These are phyloP conservation scores for Orcinus orca DNA, from an alignment of 2,113 vertebrate species.

Conservation along the genomic window DNA sequence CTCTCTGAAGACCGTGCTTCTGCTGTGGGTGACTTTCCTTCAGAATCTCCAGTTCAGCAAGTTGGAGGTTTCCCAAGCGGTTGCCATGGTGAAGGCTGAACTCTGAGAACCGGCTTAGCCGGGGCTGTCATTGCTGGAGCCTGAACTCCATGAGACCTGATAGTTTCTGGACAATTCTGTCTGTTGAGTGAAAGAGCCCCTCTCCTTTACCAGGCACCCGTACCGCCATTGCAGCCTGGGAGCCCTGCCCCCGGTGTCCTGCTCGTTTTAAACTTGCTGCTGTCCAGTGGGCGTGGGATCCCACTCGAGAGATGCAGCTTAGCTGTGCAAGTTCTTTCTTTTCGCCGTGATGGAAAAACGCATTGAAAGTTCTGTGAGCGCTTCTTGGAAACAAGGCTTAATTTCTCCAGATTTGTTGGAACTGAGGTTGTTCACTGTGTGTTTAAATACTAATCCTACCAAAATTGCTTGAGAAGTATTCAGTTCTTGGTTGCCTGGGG, in stretches of 20 bases:
- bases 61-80: conserved; percentile 54
- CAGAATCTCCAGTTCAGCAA: conserved; percentile 40
- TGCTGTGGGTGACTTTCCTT: not conserved
- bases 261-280: not conserved
- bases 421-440: conserved; percentile 33
- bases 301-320: not conserved
- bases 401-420: conserved; percentile 61
- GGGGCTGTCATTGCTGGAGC: conserved; percentile 11
- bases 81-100: conserved; percentile 43
- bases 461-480: conserved; percentile 51
- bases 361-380: not conserved
- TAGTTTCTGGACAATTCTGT: conserved; percentile 21
- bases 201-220: not conserved
- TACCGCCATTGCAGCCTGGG: not conserved
- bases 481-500: conserved; percentile 54
- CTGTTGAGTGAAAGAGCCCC: not conserved
- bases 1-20: not conserved
- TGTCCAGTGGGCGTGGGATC: not conserved
- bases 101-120: conserved; percentile 36
- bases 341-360: conserved; percentile 35
- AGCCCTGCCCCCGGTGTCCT: not conserved
- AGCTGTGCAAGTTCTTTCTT: conserved; percentile 32
- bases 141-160: conserved; percentile 41
- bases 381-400: conserved; percentile 61
- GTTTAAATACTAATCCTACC: conserved; percentile 54